These are phyloP conservation scores for Lepeophtheirus salmonis DNA, from an alignment of 1,140 invertebrate genomes.

Conservation along the genomic window DNA sequence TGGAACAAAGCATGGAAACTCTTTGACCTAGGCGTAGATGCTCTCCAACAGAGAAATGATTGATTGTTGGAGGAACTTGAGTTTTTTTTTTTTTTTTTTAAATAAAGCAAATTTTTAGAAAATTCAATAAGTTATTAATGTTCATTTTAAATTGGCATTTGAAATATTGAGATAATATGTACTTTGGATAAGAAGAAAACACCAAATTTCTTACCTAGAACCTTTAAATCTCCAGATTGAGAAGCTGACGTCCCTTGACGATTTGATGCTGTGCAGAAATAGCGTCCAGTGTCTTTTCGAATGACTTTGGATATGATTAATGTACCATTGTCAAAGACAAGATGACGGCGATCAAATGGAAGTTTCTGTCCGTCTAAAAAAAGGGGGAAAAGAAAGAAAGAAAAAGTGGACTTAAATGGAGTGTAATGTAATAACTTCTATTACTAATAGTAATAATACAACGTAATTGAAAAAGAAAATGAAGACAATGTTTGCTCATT, in stretches of 20 bases:
- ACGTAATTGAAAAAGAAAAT: no score
- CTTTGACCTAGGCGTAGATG: constrained; percentile 35
- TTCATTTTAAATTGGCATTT: no score
- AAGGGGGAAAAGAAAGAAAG: neutral
- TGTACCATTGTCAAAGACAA: constrained; percentile 26
- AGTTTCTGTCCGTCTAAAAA: constrained; percentile 24
- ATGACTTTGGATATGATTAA: constrained; percentile 30
- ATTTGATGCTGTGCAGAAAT: constrained; percentile 24
- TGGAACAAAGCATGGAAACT: constrained; percentile 50
- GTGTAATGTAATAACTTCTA: no score
- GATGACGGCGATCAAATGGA: constrained; percentile 28
- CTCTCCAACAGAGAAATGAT: neutral
- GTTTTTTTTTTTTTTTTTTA: neutral
- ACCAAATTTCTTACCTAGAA: neutral
- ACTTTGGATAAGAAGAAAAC: no score
- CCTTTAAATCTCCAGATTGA: neutral
- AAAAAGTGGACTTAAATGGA: no score
- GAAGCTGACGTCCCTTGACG: constrained; percentile 22
- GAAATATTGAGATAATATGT: no score
- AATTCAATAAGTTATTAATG: no score
- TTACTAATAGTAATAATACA: no score
- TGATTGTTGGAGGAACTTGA: constrained; percentile 5
- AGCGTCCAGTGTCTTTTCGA: constrained; percentile 23
- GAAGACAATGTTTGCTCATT: no score
- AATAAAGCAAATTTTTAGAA: neutral